Evolutionary conservation across 2,113 vertebrate species (phyloP), one percentile per base, ranked within the genome.

Genomic region (Eclectus roratus): DNA sequence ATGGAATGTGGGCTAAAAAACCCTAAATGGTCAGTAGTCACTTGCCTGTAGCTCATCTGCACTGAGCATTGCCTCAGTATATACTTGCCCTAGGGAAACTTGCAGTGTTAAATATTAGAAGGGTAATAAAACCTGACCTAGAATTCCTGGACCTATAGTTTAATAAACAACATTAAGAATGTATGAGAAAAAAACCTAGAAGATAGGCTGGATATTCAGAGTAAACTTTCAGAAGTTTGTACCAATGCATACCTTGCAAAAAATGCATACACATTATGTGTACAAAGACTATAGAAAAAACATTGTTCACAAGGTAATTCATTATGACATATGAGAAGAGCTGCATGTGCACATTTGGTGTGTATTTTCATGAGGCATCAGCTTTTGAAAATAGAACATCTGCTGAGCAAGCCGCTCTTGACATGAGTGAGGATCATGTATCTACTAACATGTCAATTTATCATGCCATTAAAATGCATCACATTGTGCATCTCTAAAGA

Each of bases 181-280:
- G 6, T 24, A 64, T 7, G 11, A 63, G 79, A 76, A 73, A 7
- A 7, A 69, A 61, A 25, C 18, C 27, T 27, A 43, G 19, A 63
- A 72, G 20, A 47, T 7, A 60, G 17, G 10, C 4, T 72, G 46
- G 23, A 43, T 4, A 8, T 56, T 49, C 46, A 49, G 15, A 14
- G 31, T 21, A 49, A 20, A 9, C 31, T 73, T 77, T 65, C 53
- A 39, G 11, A 83, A 55, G 41, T 17, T 46, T 33, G 12, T 18
- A 80, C 11, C 14, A 41, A 25, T 7, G 15, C 2, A 10, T 37
- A 13, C n/a, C 49, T 78, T 78, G 37, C 8, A 86, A 80, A 83
- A 73, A 20, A 4, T 3, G 1, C 0, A 0, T 15, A 58, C 8
- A 39, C 0, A 0, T n/a, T 63, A 55, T 2, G 1, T 20, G 10